Evolutionary conservation across 2,888 invertebrate species (phyloP).

Genomic region (Plutella xylostella): DNA sequence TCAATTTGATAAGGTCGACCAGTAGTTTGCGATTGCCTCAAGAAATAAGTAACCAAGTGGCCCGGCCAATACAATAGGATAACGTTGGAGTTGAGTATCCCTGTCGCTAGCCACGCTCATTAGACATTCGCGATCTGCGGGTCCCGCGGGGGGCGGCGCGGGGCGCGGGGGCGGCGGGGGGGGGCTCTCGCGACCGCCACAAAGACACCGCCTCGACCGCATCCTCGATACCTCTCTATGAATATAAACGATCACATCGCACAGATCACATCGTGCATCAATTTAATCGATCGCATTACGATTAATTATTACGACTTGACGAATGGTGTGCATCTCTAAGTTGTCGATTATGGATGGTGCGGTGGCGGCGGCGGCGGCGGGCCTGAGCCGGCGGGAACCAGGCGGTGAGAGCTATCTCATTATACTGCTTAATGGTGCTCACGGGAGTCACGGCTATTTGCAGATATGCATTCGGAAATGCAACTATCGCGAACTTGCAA

Average conservation of each 20-base stretch:
- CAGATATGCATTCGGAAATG: too few relatives aligned
- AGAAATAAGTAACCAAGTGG: too few relatives aligned
- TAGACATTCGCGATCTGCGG: constrained; percentile 33
- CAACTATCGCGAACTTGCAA: too few relatives aligned
- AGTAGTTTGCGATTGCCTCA: too few relatives aligned
- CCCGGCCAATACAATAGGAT: too few relatives aligned
- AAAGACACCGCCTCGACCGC: constrained; percentile 12
- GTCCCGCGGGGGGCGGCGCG: neutral
- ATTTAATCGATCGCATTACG: constrained; percentile 4
- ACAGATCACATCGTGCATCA: neutral
- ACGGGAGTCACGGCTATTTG: too few relatives aligned
- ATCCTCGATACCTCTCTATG: neutral
- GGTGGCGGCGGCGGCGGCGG: too few relatives aligned
- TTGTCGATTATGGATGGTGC: too few relatives aligned
- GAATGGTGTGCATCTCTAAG: constrained; percentile 4
- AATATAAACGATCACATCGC: constrained; percentile 4
- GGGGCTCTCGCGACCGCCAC: constrained; percentile 15
- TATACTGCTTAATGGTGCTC: too few relatives aligned
- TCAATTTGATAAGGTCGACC: too few relatives aligned
- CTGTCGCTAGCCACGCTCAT: constrained; percentile 26
- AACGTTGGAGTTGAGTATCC: constrained; percentile 5
- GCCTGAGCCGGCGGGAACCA: too few relatives aligned
- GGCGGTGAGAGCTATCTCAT: too few relatives aligned
- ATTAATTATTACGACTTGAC: constrained; percentile 6
- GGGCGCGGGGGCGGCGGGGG: constrained; percentile 1